phyloP scores from a whole-genome alignment of 1,140 invertebrate genomes.

The Drosophila ironensis region DNA sequence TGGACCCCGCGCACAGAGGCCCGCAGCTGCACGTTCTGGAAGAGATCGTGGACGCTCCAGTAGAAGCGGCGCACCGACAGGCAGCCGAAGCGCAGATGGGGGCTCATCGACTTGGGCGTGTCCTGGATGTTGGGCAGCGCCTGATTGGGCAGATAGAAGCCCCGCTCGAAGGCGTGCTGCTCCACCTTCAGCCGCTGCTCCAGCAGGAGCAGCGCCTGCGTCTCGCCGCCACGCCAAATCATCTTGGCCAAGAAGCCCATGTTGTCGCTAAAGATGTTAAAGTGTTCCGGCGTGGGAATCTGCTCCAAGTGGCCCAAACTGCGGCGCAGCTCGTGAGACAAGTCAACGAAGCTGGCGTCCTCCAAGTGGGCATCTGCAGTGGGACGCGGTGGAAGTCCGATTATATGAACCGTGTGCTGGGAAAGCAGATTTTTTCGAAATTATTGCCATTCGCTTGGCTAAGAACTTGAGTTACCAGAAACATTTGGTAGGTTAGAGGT shows the following conservation, averaged over 20 bases:
- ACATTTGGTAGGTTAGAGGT: constrained; percentile 89
- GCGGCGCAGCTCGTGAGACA: constrained; percentile 81
- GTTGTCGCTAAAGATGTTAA: constrained; percentile 83
- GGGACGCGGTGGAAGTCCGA: constrained; percentile 86
- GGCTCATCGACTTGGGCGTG: constrained; percentile 87
- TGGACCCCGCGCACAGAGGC: constrained; percentile 69
- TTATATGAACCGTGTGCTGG: constrained; percentile 84
- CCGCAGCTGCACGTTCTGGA: constrained; percentile 83
- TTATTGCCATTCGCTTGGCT: no score
- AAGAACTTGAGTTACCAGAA: constrained; percentile 84
- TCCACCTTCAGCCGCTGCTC: constrained; percentile 84
- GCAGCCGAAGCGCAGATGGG: constrained; percentile 87
- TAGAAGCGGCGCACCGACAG: constrained; percentile 86
- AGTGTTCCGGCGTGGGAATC: constrained; percentile 84
- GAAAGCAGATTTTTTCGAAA: not conserved
- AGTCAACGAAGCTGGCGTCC: constrained; percentile 83
- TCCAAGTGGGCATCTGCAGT: constrained; percentile 83
- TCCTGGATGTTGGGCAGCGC: constrained; percentile 86
- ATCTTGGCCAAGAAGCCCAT: constrained; percentile 69
- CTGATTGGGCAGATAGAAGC: constrained; percentile 87
- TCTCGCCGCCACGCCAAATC: constrained; percentile 87
- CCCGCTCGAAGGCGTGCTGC: constrained; percentile 84
- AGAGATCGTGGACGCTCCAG: constrained; percentile 86
- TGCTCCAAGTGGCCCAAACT: constrained; percentile 83
- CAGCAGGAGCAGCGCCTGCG: constrained; percentile 84